Evolutionary conservation across 2,797 vertebrate genomes (phyloP).

Genomic region (Threskiornis aethiopicus): DNA sequence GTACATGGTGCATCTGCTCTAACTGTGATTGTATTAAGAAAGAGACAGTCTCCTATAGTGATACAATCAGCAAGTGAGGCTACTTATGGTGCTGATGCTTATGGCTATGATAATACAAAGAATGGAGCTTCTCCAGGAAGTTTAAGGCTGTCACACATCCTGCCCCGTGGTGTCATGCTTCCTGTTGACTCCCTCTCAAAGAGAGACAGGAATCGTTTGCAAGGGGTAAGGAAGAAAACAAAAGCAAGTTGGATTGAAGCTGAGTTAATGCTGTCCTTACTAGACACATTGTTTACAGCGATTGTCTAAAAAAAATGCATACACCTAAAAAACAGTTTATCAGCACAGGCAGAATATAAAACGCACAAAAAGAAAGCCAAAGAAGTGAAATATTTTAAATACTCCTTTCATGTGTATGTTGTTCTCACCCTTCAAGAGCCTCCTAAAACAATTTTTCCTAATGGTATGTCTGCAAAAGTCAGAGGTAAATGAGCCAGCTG

Average conservation of each 20-base stretch:
- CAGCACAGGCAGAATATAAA: not conserved
- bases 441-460: not conserved
- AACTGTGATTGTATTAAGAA: not conserved
- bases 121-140: slow-evolving; percentile 41
- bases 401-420: not conserved
- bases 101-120: not conserved
- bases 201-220: not conserved
- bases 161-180: slow-evolving; percentile 14
- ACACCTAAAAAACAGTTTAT: not conserved
- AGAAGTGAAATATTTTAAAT: not conserved
- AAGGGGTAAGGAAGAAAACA: not conserved
- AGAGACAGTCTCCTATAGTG: not conserved
- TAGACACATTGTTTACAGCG: not conserved
- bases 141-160: slow-evolving; percentile 34
- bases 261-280: not conserved
- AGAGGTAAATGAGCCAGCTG: not conserved
- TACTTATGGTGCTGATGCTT: not conserved
- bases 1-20: not conserved
- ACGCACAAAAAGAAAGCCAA: not conserved
- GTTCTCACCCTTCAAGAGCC: not conserved
- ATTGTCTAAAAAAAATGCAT: not conserved
- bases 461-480: not conserved
- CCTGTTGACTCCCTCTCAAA: slow-evolving; percentile 43
- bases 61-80: not conserved
- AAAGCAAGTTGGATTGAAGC: not conserved